phyloP scores from a whole-genome alignment of 2,113 vertebrate genomes.

The Nicator chloris region DNA sequence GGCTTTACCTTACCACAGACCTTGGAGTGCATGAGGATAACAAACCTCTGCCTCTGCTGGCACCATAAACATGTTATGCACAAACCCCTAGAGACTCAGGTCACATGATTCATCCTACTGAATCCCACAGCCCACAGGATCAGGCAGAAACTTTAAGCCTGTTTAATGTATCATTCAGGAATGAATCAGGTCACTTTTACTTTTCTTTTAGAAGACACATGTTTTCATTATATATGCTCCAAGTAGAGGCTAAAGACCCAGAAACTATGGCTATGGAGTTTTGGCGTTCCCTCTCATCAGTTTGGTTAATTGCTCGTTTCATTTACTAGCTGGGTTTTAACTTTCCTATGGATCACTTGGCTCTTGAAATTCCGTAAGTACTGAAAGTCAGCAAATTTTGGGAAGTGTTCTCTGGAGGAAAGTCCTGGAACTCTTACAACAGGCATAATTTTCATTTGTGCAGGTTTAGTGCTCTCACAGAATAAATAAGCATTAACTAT shows the following conservation, averaged over 20 bases:
- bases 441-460: constrained; percentile 31
- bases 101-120: background rate
- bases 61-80: background rate
- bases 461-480: constrained; percentile 26
- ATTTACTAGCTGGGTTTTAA: constrained; percentile 51
- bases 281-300: constrained; percentile 25
- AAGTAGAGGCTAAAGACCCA: constrained; percentile 16
- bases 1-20: background rate
- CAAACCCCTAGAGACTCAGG: background rate
- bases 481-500: constrained; percentile 62
- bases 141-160: background rate
- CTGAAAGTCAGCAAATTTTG: constrained; percentile 53
- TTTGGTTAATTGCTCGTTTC: constrained; percentile 55
- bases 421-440: constrained; percentile 54
- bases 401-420: constrained; percentile 52
- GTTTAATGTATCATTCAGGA: background rate
- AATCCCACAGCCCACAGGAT: background rate
- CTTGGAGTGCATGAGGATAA: fast-evolving
- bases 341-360: constrained; percentile 51
- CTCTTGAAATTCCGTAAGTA: constrained; percentile 29
- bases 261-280: background rate
- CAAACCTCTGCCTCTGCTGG: background rate
- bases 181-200: background rate
- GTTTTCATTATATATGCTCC: background rate
- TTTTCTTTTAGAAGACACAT: background rate